Evolutionary conservation across 2,113 vertebrate genomes (phyloP).

Genomic region (Camelus bactrianus): DNA sequence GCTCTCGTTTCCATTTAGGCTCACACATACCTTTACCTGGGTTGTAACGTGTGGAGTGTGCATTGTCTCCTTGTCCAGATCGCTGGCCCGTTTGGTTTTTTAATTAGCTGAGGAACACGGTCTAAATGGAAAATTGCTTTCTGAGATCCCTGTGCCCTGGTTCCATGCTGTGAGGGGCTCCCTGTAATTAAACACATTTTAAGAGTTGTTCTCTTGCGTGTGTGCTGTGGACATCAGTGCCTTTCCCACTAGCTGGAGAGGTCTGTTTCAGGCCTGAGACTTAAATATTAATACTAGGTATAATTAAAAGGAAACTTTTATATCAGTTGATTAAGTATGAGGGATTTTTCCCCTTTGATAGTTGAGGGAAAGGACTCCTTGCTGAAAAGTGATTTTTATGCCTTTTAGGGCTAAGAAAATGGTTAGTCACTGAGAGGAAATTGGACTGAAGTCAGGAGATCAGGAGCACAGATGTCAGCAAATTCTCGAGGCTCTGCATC

Average conservation of each 20-base stretch:
- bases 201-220: slow-evolving; percentile 58
- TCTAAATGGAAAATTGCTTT: slow-evolving; percentile 80
- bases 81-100: slow-evolving; percentile 65
- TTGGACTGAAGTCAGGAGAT: not conserved
- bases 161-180: slow-evolving; percentile 65
- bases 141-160: slow-evolving; percentile 51
- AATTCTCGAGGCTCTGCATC: not conserved
- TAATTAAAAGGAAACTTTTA: slow-evolving; percentile 8
- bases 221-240: slow-evolving; percentile 26
- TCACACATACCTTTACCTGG: slow-evolving; percentile 63
- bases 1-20: slow-evolving; percentile 62
- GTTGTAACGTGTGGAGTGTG: not conserved
- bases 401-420: slow-evolving; percentile 11
- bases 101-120: slow-evolving; percentile 75
- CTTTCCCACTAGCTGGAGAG: slow-evolving; percentile 52
- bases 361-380: not conserved
- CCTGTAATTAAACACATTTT: slow-evolving; percentile 72
- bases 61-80: slow-evolving; percentile 48
- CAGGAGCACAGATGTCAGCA: not conserved
- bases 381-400: not conserved
- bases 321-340: not conserved
- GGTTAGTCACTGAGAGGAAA: not conserved
- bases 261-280: slow-evolving; percentile 41
- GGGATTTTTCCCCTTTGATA: not conserved
- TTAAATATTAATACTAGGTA: not conserved